Conservation (phyloP, 2,888 invertebrate genomes). For the Melanophora roralis region DNA sequence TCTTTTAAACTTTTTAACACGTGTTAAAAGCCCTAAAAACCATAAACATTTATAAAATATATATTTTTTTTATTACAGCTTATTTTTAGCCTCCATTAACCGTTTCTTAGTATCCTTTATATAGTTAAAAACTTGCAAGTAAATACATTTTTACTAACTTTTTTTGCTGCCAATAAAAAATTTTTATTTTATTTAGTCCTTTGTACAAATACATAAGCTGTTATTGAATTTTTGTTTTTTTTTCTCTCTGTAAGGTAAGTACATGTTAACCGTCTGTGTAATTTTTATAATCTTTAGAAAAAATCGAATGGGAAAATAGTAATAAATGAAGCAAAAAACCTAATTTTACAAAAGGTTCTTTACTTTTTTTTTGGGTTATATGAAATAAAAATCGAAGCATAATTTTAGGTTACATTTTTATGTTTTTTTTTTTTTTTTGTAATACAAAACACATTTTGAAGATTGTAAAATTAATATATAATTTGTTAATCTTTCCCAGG, state of each 20-base stretch:
- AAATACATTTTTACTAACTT: background rate
- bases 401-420: background rate
- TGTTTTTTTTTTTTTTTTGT: no score
- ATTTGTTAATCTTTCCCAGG: no score
- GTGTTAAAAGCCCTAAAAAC: constrained; percentile 40
- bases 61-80: background rate
- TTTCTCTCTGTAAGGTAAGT: background rate
- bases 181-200: background rate
- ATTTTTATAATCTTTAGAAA: background rate
- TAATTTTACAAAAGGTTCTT: no score
- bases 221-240: background rate
- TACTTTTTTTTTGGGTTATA: no score
- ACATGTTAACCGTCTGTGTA: background rate
- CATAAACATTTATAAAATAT: constrained; percentile 4
- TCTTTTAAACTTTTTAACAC: constrained; percentile 49
- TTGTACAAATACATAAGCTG: background rate
- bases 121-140: background rate
- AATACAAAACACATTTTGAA: no score
- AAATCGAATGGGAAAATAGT: no score
- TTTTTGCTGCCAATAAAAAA: background rate
- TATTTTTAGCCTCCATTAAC: no score
- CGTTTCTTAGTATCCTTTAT: no score
- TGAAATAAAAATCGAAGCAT: constrained; percentile 1
- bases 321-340: no score
- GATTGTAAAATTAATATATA: no score